Evolutionary conservation across 1,140 invertebrate genomes (phyloP), one percentile per base, ranked within the genome.

Genomic region (Bombus consobrinus): DNA sequence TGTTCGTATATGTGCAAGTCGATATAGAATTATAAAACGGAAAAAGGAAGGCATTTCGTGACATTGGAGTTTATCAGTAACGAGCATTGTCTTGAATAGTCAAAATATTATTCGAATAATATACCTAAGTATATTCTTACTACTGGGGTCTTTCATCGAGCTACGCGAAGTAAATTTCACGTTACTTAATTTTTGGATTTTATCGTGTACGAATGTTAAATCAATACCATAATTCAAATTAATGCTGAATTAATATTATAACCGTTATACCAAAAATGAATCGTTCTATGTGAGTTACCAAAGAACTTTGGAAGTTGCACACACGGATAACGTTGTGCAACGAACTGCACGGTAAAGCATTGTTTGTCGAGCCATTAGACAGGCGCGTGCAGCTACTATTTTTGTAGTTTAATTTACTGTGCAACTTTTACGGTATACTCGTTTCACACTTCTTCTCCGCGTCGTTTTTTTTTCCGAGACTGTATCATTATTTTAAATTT

Each of bases 321-420:
- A 43, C 39, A 34, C 12, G 13, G 66, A 87, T 88, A 86, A 66
- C 62, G 66, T 72, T 62, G 75, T 47, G 83, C 76, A 90, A 78
- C 83, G 47, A 87, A 68, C 83, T 83, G 81, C 57, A 77, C 77
- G 62, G 79, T 88, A 83, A 90, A 91, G 80, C 83, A 90, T 87
- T 84, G 89, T 88, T 88, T 81, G 81, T 85, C 89, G 81, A 90
- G 83, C 89, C 89, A 91, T 91, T 91, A 87, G 87, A 90, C 81
- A 69, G 69, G 62, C 69, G 22, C 62, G 72, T 66, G 64, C 59
- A 37, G 47, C 64, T 37, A 83, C 89, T 90, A 86, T 90, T 87
- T 90, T 81, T 59, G 75, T 85, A 83, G 87, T 87, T 91, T 79
- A 90, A 91, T 91, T 88, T 88, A 90, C 83, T 77, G 83, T 91